Evolutionary conservation across 64 coral and sea anemone species (phyloP), one percentile per base, ranked within the genome.

Genomic region (Pachyseris speciosa): DNA sequence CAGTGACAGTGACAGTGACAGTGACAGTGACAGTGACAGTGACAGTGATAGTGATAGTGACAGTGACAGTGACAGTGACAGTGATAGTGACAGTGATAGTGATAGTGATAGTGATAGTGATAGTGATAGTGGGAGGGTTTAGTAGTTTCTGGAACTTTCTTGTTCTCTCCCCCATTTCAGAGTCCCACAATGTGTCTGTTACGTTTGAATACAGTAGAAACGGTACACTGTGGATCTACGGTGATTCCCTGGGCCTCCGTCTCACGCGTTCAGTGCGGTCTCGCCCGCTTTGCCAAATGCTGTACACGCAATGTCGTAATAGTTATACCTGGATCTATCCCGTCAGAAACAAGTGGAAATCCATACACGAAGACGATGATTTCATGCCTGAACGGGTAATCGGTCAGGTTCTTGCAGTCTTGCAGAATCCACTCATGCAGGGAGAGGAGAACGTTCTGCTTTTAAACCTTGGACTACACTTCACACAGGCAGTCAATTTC

Each of bases 401-500:
- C 10, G 30, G 88, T 27, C 40, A 77, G n/a, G n/a, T n/a, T n/a
- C n/a, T n/a, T n/a, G n/a, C n/a, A n/a, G n/a, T n/a, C n/a, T n/a
- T n/a, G n/a, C 53, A 36, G 9, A 48, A 53, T 1, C 48, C 59
- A 10, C 36, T 61, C 8, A 90, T 94, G 79, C 89, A 85, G 59
- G 34, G 5, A 10, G 6, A 52, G 1, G 19, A 85, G 5, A 90
- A 69, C 30, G 45, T 71, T n/a, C n/a, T n/a, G n/a, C n/a, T n/a
- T n/a, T n/a, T n/a, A n/a, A n/a, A n/a, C n/a, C n/a, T n/a, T n/a
- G 93, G 87, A 2, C 69, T 94, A 3, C 93, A 94, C 58, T 90
- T 32, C 73, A 27, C 76, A 1, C 28, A 50, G 0, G 34, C 15
- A 16, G 33, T 94, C 2, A 94, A 90, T 69, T 94, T 94, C 19